phyloP scores from a whole-genome alignment of 2,113 vertebrate species.

The Hemiprocne comata region DNA sequence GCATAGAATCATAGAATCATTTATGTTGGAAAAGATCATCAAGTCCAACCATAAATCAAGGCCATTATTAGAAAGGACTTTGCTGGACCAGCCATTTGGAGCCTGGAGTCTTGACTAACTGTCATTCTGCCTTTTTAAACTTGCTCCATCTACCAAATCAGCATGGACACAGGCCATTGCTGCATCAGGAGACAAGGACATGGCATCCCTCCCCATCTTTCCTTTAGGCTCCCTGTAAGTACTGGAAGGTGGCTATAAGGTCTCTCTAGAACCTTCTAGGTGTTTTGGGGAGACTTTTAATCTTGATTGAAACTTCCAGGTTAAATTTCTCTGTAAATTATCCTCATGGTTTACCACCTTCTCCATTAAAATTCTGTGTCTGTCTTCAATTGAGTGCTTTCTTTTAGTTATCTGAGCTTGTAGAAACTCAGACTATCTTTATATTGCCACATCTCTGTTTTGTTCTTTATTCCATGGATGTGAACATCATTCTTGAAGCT shows the following conservation, averaged over 20 bases:
- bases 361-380: background rate
- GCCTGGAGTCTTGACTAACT: background rate
- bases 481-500: background rate
- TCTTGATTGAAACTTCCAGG: background rate
- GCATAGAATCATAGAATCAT: background rate
- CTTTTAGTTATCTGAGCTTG: background rate
- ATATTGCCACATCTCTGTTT: background rate
- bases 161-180: background rate
- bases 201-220: background rate
- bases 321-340: background rate
- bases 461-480: background rate
- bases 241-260: background rate
- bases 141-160: background rate
- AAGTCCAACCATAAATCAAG: background rate
- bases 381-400: background rate
- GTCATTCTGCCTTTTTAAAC: background rate
- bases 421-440: background rate
- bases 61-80: background rate
- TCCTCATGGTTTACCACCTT: background rate
- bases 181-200: background rate
- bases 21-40: background rate
- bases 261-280: background rate
- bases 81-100: fast-evolving
- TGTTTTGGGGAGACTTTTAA: background rate
- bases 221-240: background rate